Evolutionary conservation across 2,113 vertebrate species (phyloP), one percentile per base, ranked within the genome.

Genomic region (Hepsetus odoe): DNA sequence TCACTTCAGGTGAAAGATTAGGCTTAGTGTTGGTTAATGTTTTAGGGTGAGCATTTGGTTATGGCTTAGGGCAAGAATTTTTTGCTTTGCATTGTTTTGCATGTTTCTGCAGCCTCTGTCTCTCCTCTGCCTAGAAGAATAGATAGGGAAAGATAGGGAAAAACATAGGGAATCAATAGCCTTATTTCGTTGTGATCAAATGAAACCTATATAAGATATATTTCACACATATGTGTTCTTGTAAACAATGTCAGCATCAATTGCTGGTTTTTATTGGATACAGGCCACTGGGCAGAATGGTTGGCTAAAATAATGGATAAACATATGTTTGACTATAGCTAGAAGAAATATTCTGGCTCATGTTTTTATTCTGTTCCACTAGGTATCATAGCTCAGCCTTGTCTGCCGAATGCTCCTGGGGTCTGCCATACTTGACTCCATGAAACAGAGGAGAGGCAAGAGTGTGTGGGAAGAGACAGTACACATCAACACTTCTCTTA

Each of bases 401-500:
- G n/a, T 76, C 32, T 66, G 26, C 20, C 33, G 28, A 75, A 75
- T 51, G 30, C 58, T 65, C 73, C n/a, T 30, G 42, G 9, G 46
- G 16, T 51, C 22, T 76, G 30, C 61, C 61, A 38, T 53, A 3
- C 46, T 30, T 62, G 40, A 75, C 44, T 75, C 24, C 1, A 16
- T n/a, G 12, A 53, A 66, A 61, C 11, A 14, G 46, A 26, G 14
- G 32, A 32, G 16, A 75, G 32, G 30, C 30, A 76, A 32, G 28
- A 66, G 35, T 68, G 26, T 33, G 46, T 55, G 49, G 46, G 61
- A 44, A 30, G 61, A 66, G n/a, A 55, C 46, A 68, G 40, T 30
- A 68, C 49, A 68, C 64, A 76, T 42, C 26, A 77, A 68, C 20
- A 67, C 49, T 67, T 18, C 49, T 10, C 33, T 65, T 38, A 56